Evolutionary conservation across 2,888 invertebrate genomes (phyloP), one percentile per base, ranked within the genome.

Genomic region (Lithophane ornitopus): DNA sequence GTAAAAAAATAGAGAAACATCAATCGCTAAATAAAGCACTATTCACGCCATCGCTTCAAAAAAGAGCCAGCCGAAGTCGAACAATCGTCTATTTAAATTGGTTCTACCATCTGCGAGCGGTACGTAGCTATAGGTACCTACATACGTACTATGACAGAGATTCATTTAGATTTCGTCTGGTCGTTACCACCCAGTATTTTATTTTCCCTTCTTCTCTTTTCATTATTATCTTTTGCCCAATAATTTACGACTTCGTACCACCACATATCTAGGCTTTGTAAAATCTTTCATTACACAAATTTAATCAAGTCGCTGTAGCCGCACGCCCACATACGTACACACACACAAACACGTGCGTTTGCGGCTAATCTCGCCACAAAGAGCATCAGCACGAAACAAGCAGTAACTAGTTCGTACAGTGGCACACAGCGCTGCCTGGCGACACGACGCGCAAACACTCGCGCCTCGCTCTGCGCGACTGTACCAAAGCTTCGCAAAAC

Each of bases 21-120:
- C 61, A 62, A 58, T 69, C 34, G 19, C 8, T 34, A 62, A 19
- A 67, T 41, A 26, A 75, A 63, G 63, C 39, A 49, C 80, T 61
- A 41, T 70, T 71, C 66, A 49, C 72, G 71, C 49, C 28, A 26
- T 49, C 54, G 22, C 41, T 44, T 49, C 49, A 61, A 41, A 34
- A 39, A 39, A 39, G 67, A 76, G 63, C 14, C 22, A 11, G n/a
- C 41, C 14, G 34, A 19, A 39, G 22, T 14, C 41, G 44, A 62
- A 56, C 46, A 28, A 70, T 75, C 70, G 54, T 63, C 34, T 26
- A 69, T 59, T 65, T 56, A 59, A 75, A 75, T 80, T 49, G 52
- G 62, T 41, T 67, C 16, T 34, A 46, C 59, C 41, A n/a, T 52
- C 59, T 2, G 12, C 26, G 11, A 22, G n/a, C 19, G n/a, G 16